Evolutionary conservation across 2,888 invertebrate species (phyloP).

Genomic region (Napeogenes inachia): DNA sequence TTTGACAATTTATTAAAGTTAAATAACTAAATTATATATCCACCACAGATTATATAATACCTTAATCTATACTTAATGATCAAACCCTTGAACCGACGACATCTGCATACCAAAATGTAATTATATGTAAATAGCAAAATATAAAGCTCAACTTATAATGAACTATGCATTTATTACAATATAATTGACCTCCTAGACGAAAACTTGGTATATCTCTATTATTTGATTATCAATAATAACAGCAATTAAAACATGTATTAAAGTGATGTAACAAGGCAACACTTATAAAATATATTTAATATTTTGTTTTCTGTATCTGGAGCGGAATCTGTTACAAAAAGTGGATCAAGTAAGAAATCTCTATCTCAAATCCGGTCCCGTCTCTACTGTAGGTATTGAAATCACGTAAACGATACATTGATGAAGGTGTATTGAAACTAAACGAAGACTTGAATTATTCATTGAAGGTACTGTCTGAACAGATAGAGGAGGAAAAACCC

Average conservation of each 20-base stretch:
- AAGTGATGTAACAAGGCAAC: too few species aligned
- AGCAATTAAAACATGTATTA: too few species aligned
- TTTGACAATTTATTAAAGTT: too few species aligned
- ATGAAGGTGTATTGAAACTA: constrained; percentile 43
- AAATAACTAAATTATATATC: too few species aligned
- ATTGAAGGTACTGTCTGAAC: constrained; percentile 30
- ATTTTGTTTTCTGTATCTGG: background rate
- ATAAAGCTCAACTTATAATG: constrained; percentile 7
- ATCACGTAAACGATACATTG: constrained; percentile 45
- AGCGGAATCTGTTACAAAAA: constrained; percentile 14
- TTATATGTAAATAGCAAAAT: constrained; percentile 33
- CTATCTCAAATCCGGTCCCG: constrained; percentile 31
- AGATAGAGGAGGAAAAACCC: constrained; percentile 15
- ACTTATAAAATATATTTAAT: too few species aligned
- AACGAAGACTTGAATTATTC: constrained; percentile 51
- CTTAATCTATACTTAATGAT: constrained; percentile 11
- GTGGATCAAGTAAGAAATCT: constrained; percentile 19
- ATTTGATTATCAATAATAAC: too few species aligned
- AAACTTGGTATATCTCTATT: too few species aligned
- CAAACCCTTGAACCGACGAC: constrained; percentile 42
- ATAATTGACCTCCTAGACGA: too few species aligned
- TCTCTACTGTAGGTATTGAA: constrained; percentile 30
- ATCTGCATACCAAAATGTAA: constrained; percentile 38
- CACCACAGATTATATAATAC: background rate
- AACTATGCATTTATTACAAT: constrained; percentile 11